Base-by-base conservation (phyloP, 1,140 invertebrate genomes). In the Cherax destructor region DNA sequence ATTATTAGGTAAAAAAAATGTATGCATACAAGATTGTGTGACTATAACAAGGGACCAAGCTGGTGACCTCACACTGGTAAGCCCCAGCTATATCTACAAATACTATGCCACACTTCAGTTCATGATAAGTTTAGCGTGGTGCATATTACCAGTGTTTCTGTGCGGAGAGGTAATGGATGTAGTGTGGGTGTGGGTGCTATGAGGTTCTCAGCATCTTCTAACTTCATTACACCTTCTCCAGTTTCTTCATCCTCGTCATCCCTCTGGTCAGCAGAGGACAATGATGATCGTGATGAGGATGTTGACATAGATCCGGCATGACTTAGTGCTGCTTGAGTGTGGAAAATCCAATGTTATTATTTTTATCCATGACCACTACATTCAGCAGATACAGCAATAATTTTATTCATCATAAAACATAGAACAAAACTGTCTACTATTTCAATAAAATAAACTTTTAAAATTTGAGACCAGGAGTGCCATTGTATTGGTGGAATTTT, bases 271-370 rank as follows among this genome's bases (percentile, higher is more conserved):
- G 78, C 81, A 49, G 92, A 93, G n/a, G 92, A 93, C n/a, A 93
- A 50, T 16, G 92, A 93, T 13, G 92, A 93, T 24, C 90, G 93
- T 9, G 93, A 93, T 0, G 93, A 93, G 11, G 93, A 94, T 3
- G 93, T 93, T n/a, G 93, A 93, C 76, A 93, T 85, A 16, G 94
- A 94, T 56, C 91, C 92, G 3, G 92, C 93, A 49, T 91, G 91
- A 81, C 92, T 93, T 24, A 93, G 80, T 24, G 90, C 92, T 88
- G 86, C 91, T 91, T 21, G 92, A 93, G 50, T 92, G 93, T 30
- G 85, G 92, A 41, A 92, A 92, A 65, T 30, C 18, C 76, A 18
- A 86, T 21, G 21, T 65, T 65, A 65, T 65, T 65, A 16, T 65
- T 65, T 85, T 59, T 61, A 69, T 85, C 5, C 18, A 85, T n/a